Percentiles rank a stretch among this genome's conserved stretches.
phyloP scores from a whole-genome alignment of 1,140 invertebrate species.

The Scaptomyza graminum region DNA sequence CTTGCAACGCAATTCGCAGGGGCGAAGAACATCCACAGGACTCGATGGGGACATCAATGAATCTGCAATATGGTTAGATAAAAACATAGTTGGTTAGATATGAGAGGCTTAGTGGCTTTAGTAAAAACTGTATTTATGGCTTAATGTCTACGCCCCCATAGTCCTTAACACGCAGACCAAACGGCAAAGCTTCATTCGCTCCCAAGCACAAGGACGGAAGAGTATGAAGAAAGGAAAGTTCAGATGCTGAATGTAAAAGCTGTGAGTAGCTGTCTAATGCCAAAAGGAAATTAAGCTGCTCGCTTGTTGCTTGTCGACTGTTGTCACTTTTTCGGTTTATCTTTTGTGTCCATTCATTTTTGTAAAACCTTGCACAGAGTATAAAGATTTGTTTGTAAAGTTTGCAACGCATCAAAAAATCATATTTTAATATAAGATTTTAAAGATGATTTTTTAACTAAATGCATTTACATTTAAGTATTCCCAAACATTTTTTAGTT shows the following conservation, averaged over 20 bases:
- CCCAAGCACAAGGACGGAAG: background rate
- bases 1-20: constrained; percentile 88
- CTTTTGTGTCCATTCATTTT: background rate
- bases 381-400: background rate
- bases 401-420: background rate
- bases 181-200: constrained; percentile 53
- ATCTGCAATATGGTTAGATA: constrained; percentile 83
- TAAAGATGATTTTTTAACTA: too few species aligned
- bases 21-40: constrained; percentile 89
- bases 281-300: constrained; percentile 62
- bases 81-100: constrained; percentile 23
- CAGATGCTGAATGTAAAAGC: too few species aligned
- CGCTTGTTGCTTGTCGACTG: constrained; percentile 41
- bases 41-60: constrained; percentile 91
- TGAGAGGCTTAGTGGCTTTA: constrained; percentile 19
- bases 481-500: too few species aligned
- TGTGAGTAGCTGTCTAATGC: constrained; percentile 17
- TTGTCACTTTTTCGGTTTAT: constrained; percentile 15
- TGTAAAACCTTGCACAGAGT: background rate
- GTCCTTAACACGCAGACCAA: constrained; percentile 39
- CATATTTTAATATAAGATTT: too few species aligned
- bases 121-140: constrained; percentile 7
- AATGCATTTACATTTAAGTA: too few species aligned
- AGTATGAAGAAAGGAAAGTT: background rate
- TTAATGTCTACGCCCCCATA: constrained; percentile 44